Evolutionary conservation across 2,113 vertebrate species (phyloP).

Genomic region (Gobius niger): DNA sequence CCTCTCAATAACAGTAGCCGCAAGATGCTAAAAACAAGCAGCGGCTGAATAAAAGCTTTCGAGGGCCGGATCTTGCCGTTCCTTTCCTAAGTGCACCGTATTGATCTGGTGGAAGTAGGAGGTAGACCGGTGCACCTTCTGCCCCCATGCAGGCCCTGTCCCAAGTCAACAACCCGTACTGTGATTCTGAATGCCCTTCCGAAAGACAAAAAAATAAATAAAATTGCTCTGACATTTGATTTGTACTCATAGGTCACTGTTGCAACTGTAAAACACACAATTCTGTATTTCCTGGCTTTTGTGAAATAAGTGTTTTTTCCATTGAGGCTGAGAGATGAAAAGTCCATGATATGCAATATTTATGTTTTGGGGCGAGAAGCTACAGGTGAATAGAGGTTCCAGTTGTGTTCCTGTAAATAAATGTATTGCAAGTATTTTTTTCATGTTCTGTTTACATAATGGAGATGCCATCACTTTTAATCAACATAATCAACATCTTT

Average conservation of each 20-base stretch:
- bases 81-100: constrained; percentile 57
- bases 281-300: background rate
- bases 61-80: constrained; percentile 47
- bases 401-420: no score
- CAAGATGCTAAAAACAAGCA: constrained; percentile 12
- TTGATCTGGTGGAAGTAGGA: constrained; percentile 50
- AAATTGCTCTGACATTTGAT: constrained; percentile 10
- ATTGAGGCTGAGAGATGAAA: no score
- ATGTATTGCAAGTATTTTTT: no score
- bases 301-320: no score
- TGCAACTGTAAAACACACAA: background rate
- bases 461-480: no score
- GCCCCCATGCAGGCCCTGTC: constrained; percentile 30
- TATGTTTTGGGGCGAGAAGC: no score
- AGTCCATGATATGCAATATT: no score
- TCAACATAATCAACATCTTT: no score
- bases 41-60: constrained; percentile 24
- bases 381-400: no score
- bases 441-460: no score
- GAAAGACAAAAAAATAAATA: background rate
- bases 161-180: constrained; percentile 59
- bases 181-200: constrained; percentile 52
- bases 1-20: constrained; percentile 16
- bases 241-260: constrained; percentile 14
- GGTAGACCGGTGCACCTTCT: constrained; percentile 34